A percentile compares a stretch with the other conserved stretches of the same genome.
These are phyloP conservation scores for Hydrozoanthus tunicans DNA, from an alignment of 64 coral and sea anemone species.

Conservation along the genomic window DNA sequence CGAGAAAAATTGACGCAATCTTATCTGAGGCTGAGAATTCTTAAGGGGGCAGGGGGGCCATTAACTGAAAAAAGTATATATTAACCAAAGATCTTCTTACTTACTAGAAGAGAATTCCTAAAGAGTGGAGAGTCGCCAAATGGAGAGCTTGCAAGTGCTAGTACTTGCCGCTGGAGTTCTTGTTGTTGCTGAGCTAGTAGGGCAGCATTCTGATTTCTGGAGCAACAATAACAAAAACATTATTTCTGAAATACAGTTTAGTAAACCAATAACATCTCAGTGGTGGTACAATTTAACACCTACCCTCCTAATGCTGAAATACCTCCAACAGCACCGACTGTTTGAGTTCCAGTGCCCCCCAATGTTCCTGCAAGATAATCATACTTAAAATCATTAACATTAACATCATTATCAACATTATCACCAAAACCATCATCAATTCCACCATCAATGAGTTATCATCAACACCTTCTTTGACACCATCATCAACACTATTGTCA, in stretches of 20 bases:
- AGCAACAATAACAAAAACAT: not conserved
- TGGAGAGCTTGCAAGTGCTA: slow-evolving; percentile 84
- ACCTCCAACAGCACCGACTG: too few relatives aligned
- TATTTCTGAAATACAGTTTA: not conserved
- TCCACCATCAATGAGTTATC: not conserved
- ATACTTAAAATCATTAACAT: too few relatives aligned
- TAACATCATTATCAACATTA: not conserved
- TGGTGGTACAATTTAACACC: not conserved
- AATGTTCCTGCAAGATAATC: too few relatives aligned
- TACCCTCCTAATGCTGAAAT: not conserved
- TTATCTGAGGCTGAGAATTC: too few relatives aligned
- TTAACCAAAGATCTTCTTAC: not conserved
- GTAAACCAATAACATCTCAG: not conserved
- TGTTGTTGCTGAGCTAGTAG: slow-evolving; percentile 73
- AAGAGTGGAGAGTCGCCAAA: slow-evolving; percentile 98
- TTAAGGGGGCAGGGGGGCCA: too few relatives aligned
- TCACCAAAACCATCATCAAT: not conserved
- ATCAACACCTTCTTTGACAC: not conserved
- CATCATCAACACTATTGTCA: not conserved
- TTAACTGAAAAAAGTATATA: not conserved
- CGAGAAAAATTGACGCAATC: too few relatives aligned
- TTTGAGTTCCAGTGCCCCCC: too few relatives aligned
- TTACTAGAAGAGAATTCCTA: slow-evolving; percentile 93
- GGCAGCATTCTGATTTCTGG: slow-evolving; percentile 70
- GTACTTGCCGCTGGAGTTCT: slow-evolving; percentile 78